Evolutionary conservation across 2,113 vertebrate genomes (phyloP), one percentile per base, ranked within the genome.

Genomic region (Cavia aperea): DNA sequence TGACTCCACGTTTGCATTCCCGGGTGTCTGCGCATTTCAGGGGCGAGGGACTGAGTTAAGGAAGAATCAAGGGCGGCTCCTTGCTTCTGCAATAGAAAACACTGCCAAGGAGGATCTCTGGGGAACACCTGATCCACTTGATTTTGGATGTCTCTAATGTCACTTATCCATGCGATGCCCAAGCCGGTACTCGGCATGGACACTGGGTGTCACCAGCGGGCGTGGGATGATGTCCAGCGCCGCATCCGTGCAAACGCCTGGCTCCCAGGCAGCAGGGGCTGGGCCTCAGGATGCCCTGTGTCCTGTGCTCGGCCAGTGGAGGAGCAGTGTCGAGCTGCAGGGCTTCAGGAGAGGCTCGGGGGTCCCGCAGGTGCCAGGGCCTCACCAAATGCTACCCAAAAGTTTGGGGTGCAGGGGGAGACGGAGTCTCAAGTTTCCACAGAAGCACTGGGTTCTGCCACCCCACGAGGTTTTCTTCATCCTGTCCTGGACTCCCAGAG

Each of bases 91-190:
- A 51, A 12, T 4, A 66, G 68, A 82, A 90, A 78, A 65, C 14
- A 11, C 66, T 62, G 46, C 26, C 11, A 13, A 60, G 49, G 4
- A n/a, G 62, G 7, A 4, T 4, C 46, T 39, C 39, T 26, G 0
- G 11, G 15, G 24, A 31, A 21, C 7, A 23, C 14, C 15, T 2
- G 0, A 7, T 0, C 4, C 33, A 12, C 13, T 36, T 39, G 60
- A 43, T 49, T 66, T 21, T 9, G 12, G 21, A 73, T 15, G 65
- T 15, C 58, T 43, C 23, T 7, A 49, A 21, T 4, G 15, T 31
- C 46, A 21, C 54, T 0, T 5, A 15, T 62, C 29, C 3, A n/a
- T 1, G 26, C 9, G 33, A 46, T 4, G 33, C 23, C 33, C 1
- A 16, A 33, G 56, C 19, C 14, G 58, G 39, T 4, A 4, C 0